Evolutionary conservation across 2,797 vertebrate genomes (phyloP).

Genomic region (Intellagama lesueurii): DNA sequence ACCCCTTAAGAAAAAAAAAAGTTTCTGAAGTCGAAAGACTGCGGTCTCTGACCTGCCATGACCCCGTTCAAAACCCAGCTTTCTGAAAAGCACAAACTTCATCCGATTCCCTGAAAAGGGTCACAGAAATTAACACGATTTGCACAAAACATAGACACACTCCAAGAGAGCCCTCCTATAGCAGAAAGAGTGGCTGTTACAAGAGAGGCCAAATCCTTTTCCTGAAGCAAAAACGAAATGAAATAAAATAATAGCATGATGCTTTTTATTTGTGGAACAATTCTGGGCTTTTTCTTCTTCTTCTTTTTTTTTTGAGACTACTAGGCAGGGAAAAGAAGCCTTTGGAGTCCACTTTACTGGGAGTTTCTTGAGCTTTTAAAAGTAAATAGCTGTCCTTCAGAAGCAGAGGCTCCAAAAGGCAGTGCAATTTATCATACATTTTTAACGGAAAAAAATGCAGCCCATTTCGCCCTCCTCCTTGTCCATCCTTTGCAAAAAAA

Average conservation of each 20-base stretch:
- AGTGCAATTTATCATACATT: neutral
- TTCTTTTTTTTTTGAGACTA: too few species aligned
- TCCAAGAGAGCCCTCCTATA: too few species aligned
- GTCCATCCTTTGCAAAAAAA: neutral
- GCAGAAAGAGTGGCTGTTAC: neutral
- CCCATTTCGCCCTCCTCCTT: too few species aligned
- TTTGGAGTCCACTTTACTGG: neutral
- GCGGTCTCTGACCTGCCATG: neutral
- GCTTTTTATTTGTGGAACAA: neutral
- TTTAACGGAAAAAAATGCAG: rapidly evolving
- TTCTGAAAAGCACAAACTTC: constrained; percentile 28
- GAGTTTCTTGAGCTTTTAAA: neutral
- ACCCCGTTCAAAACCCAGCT: neutral
- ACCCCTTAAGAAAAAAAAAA: neutral
- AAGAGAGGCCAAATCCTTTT: neutral
- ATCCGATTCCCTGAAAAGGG: neutral
- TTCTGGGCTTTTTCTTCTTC: too few species aligned
- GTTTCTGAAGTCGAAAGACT: constrained; percentile 7
- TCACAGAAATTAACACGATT: neutral
- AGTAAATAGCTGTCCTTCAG: neutral
- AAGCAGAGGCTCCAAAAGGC: neutral
- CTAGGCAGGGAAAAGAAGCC: rapidly evolving
- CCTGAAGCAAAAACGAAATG: neutral
- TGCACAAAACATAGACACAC: neutral
- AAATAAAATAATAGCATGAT: neutral